Conservation (phyloP, 2,113 vertebrate species). For the Ctenomys sociabilis region DNA sequence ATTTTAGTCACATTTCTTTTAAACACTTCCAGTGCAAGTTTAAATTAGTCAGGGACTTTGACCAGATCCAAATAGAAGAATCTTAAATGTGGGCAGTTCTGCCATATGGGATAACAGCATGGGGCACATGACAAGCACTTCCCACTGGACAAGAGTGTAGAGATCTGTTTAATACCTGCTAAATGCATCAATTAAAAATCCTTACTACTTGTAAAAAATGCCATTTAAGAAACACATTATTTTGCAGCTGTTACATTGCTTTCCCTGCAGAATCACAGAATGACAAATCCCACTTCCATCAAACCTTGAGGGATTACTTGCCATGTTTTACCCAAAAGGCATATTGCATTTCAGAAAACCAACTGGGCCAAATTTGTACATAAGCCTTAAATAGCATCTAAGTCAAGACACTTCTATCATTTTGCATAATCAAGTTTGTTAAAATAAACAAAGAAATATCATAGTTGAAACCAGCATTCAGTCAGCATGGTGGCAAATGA, state of each 20-base stretch:
- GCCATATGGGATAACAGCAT: slow-evolving; percentile 72
- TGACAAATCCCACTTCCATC: slow-evolving; percentile 57
- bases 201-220: slow-evolving; percentile 73
- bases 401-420: background rate
- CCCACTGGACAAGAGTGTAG: slow-evolving; percentile 70
- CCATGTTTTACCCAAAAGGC: background rate
- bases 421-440: slow-evolving; percentile 30
- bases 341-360: slow-evolving; percentile 24
- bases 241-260: slow-evolving; percentile 68
- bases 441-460: background rate
- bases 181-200: slow-evolving; percentile 78
- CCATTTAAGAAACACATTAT: slow-evolving; percentile 66
- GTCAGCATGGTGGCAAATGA: background rate
- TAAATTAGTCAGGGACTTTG: slow-evolving; percentile 71
- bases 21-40: slow-evolving; percentile 18
- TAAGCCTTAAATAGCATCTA: slow-evolving; percentile 9
- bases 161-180: slow-evolving; percentile 75
- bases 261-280: slow-evolving; percentile 72
- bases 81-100: slow-evolving; percentile 61
- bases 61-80: slow-evolving; percentile 67
- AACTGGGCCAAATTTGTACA: slow-evolving; percentile 55
- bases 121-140: slow-evolving; percentile 56
- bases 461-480: background rate
- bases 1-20: slow-evolving; percentile 52
- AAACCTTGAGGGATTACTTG: slow-evolving; percentile 59